These are phyloP conservation scores for Cyclina sinensis DNA, from an alignment of 1,140 invertebrate genomes.

Conservation along the genomic window DNA sequence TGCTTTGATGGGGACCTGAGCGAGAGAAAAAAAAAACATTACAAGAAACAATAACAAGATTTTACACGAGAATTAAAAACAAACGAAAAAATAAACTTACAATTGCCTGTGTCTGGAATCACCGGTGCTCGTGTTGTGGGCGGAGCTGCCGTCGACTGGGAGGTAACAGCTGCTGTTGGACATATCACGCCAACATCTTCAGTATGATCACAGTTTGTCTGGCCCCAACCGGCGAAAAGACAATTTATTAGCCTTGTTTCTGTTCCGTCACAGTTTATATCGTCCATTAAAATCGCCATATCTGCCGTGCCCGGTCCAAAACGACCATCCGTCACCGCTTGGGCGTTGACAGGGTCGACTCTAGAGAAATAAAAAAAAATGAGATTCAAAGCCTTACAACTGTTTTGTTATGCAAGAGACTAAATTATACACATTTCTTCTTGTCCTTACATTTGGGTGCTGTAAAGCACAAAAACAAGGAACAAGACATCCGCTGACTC, in stretches of 20 bases:
- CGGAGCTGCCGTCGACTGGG: neutral
- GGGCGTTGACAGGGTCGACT: neutral
- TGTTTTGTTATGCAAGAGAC: no score
- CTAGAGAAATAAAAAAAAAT: no score
- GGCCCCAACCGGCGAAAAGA: conserved; percentile 14
- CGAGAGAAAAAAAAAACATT: no score
- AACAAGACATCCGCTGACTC: no score
- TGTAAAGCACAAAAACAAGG: no score
- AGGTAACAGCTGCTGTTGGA: neutral
- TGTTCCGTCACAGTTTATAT: conserved; percentile 34
- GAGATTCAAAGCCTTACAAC: no score
- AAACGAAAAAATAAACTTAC: no score
- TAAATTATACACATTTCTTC: no score
- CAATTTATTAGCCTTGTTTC: conserved; percentile 23
- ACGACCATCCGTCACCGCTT: neutral
- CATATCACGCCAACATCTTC: conserved; percentile 60
- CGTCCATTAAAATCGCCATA: conserved; percentile 51
- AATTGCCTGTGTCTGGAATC: conserved; percentile 40
- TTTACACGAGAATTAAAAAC: no score
- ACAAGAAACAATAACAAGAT: no score
- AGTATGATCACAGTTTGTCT: conserved; percentile 25
- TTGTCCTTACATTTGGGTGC: no score
- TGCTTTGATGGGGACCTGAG: no score
- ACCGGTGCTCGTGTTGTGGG: conserved; percentile 34
- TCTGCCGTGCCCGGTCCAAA: conserved; percentile 31